Base-by-base conservation (phyloP, 2,888 invertebrate genomes). In the Penaeus monodon region DNA sequence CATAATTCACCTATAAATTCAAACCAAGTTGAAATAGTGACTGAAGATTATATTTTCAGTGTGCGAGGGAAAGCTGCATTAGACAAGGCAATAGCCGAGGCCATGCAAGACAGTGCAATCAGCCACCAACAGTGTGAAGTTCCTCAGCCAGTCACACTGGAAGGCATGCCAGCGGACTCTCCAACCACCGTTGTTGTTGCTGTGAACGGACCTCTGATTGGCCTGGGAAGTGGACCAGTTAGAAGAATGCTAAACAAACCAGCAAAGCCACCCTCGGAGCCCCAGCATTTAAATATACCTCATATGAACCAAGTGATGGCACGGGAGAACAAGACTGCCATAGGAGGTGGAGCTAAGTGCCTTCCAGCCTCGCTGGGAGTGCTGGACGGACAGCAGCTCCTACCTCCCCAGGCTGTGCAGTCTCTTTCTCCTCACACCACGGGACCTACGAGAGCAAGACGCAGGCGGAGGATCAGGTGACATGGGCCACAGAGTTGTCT, bases 41-140 rank as follows among this genome's bases (percentile, higher is more conserved):
- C 27, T 29, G n/a, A 24, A 8, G 14, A 10, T 80, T 49, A 65
- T 22, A 64, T 49, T 86, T 82, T 29, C 78, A 86, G 86, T 82
- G 81, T 86, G 81, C 79, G 83, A 87, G 86, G 86, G 78, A 82
- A 78, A 83, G 79, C 83, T 79, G 83, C 86, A 79, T 79, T 87
- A 65, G 79, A 83, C 65, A 87, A 87, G 65, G 86, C 86, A 63
- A 82, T 87, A 63, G 83, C 83, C 73, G 86, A 87, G 68, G 86
- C 86, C 49, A 33, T 79, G 65, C 78, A 87, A 74, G 70, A 63
- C 63, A 80, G 20, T 44, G n/a, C 49, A 73, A 27, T 57, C 82
- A n/a, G 24, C 44, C n/a, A 63, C 65, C 80, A 80, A 80, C 65
- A 80, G 24, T 80, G 70, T 29, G 68, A 84, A 84, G 84, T 49